Evolutionary conservation across 2,888 invertebrate genomes (phyloP).

Genomic region (Myopa testacea): DNA sequence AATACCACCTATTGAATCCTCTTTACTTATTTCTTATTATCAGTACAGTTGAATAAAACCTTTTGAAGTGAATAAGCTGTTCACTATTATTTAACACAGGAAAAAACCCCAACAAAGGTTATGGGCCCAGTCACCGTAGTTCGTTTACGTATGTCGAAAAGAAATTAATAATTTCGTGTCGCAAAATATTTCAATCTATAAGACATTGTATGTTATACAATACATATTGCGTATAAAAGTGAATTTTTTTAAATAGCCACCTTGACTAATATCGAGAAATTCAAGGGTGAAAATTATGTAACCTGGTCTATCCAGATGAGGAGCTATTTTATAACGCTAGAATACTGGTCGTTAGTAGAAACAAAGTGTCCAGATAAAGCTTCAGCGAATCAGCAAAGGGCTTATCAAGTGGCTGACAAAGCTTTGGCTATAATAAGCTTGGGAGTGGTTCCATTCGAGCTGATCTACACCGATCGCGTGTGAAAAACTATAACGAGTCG

Average conservation of each 20-base stretch:
- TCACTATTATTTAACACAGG: too few species aligned
- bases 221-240: too few species aligned
- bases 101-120: constrained; percentile 9
- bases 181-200: too few species aligned
- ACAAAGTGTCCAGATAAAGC: background rate
- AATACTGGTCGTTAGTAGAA: constrained; percentile 35
- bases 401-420: constrained; percentile 19
- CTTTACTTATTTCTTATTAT: too few species aligned
- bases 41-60: too few species aligned
- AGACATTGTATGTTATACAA: too few species aligned
- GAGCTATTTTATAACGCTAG: constrained; percentile 31
- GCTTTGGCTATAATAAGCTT: constrained; percentile 25
- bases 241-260: background rate
- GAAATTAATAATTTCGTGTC: constrained; percentile 5
- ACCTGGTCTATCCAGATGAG: constrained; percentile 39
- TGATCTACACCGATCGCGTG: background rate
- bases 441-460: constrained; percentile 7
- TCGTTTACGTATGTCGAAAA: constrained; percentile 14
- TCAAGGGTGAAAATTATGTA: constrained; percentile 28
- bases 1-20: too few species aligned
- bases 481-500: background rate
- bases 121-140: constrained; percentile 24
- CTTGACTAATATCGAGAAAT: constrained; percentile 36
- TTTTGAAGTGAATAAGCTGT: too few species aligned
- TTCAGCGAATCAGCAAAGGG: background rate